Evolutionary conservation across 2,797 vertebrate species (phyloP).

Genomic region (Apodemus agrarius): DNA sequence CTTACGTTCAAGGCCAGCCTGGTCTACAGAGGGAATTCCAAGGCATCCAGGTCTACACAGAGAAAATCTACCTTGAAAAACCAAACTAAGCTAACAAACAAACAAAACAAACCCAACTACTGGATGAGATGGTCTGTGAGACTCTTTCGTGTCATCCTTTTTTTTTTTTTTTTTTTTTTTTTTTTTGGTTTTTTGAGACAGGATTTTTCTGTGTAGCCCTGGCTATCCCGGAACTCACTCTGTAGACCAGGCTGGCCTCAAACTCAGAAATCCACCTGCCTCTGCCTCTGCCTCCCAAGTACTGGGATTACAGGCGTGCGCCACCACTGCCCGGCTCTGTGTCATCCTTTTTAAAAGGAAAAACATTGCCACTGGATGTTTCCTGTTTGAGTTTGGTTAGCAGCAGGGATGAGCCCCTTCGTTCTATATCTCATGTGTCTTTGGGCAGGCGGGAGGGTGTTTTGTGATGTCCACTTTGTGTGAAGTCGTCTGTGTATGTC

Average conservation of each 20-base stretch:
- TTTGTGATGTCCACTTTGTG: neutral
- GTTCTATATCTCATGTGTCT: neutral
- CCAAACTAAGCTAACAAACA: neutral
- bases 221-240: no score
- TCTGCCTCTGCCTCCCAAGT: no score
- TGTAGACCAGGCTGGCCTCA: no score
- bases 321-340: no score
- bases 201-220: no score
- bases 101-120: neutral
- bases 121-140: neutral
- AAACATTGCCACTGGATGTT: neutral
- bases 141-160: neutral
- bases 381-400: neutral
- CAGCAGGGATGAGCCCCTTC: neutral
- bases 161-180: no score
- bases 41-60: neutral
- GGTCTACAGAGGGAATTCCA: neutral
- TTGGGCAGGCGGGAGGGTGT: neutral
- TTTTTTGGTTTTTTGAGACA: no score
- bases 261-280: no score
- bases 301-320: no score
- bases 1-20: neutral
- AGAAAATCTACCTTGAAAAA: neutral
- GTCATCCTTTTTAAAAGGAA: constrained; percentile 5
- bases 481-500: neutral